phyloP scores from a whole-genome alignment of 1,140 invertebrate genomes.

The honey bee (Apis mellifera) region DNA sequence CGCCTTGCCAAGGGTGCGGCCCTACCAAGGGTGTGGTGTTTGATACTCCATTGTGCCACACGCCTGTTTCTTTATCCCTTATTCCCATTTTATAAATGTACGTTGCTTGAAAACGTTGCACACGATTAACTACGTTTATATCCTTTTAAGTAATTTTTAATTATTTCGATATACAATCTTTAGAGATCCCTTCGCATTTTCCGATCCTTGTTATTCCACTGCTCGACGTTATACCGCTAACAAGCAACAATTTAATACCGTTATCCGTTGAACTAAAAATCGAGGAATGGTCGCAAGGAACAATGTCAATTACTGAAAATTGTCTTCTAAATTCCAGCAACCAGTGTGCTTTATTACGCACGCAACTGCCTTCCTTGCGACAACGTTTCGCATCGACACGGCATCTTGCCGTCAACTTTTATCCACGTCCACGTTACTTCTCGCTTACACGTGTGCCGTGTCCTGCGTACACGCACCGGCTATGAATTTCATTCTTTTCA shows the following conservation, averaged over 20 bases:
- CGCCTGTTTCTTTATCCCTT: no score
- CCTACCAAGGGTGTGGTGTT: no score
- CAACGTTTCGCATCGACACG: background rate
- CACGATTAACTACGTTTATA: no score
- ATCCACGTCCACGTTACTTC: background rate
- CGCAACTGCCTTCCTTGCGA: slow-evolving; percentile 17
- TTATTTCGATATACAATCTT: background rate
- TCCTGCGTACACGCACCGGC: background rate
- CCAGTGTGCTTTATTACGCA: background rate
- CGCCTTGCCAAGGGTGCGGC: slow-evolving; percentile 68
- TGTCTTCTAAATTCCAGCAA: background rate
- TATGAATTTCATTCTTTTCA: background rate
- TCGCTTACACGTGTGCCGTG: background rate
- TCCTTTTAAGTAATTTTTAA: no score
- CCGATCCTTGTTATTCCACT: background rate
- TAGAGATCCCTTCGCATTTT: background rate
- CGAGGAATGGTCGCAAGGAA: background rate
- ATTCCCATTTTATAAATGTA: no score
- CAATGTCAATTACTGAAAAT: slow-evolving; percentile 46
- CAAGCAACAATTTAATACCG: slow-evolving; percentile 14
- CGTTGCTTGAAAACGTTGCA: no score
- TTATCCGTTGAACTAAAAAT: slow-evolving; percentile 34
- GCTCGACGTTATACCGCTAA: background rate
- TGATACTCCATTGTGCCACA: no score
- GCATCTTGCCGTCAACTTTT: background rate